Percentiles rank a stretch among this genome's conserved stretches.
phyloP scores from a whole-genome alignment of 2,888 invertebrate species.

The Acanthopleura granulata region DNA sequence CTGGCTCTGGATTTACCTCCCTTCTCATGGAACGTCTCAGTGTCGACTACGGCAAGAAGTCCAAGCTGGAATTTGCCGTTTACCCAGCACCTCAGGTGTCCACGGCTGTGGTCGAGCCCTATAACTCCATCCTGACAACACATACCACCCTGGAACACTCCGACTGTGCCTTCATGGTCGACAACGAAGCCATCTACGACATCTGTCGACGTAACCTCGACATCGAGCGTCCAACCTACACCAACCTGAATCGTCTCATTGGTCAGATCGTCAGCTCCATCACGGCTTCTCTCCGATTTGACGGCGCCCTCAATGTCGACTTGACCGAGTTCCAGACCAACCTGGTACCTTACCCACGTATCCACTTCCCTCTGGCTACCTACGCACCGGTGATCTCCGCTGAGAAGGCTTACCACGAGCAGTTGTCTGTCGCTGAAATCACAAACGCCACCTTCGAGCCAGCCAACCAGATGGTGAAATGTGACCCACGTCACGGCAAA shows the following conservation, averaged over 20 bases:
- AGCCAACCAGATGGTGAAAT: slow-evolving; percentile 6
- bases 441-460: slow-evolving; percentile 2
- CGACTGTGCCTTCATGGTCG: slow-evolving; percentile 12
- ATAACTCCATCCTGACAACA: slow-evolving; percentile 90
- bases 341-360: slow-evolving; percentile 8
- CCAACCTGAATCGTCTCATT: background rate
- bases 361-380: slow-evolving; percentile 4
- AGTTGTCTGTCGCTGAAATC: background rate
- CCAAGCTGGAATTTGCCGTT: slow-evolving; percentile 78
- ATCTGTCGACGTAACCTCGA: slow-evolving; percentile 5
- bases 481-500: slow-evolving; percentile 7
- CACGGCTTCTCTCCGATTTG: slow-evolving; percentile 3
- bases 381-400: slow-evolving; percentile 2
- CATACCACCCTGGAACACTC: slow-evolving; percentile 1
- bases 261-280: slow-evolving; percentile 1
- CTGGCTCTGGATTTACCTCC: background rate
- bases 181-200: background rate
- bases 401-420: background rate
- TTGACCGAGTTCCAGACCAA: slow-evolving; percentile 7
- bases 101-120: slow-evolving; percentile 89
- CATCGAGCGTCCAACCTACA: slow-evolving; percentile 4
- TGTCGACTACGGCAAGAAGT: slow-evolving; percentile 38
- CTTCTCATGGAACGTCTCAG: slow-evolving; percentile 5
- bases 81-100: slow-evolving; percentile 82
- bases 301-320: slow-evolving; percentile 8